phyloP scores from a whole-genome alignment of 2,113 vertebrate species.

The Platichthys stellatus region DNA sequence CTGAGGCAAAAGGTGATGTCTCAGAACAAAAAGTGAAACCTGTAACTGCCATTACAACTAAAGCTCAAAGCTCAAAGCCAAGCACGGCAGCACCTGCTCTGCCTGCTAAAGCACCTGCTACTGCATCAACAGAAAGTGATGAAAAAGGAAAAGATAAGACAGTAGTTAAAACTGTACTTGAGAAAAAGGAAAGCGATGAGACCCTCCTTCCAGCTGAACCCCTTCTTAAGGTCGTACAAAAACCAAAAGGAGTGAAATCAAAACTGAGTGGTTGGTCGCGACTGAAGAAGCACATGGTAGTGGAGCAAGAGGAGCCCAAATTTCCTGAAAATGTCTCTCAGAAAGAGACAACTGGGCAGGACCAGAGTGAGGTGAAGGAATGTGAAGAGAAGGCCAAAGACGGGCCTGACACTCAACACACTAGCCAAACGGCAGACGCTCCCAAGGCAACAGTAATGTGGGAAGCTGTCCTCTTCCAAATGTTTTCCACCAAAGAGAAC shows the following conservation, averaged over 20 bases:
- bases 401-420: conserved; percentile 31
- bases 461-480: conserved; percentile 92
- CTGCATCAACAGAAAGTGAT: conserved; percentile 34
- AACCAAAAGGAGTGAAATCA: conserved; percentile 76
- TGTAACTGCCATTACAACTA: conserved; percentile 19
- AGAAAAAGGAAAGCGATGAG: conserved; percentile 48
- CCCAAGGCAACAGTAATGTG: conserved; percentile 89
- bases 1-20: conserved; percentile 23
- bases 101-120: conserved; percentile 18
- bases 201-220: conserved; percentile 55
- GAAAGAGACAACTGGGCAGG: conserved; percentile 41
- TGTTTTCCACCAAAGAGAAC: conserved; percentile 84
- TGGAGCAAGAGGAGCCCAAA: conserved; percentile 82
- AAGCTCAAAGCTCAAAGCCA: conserved; percentile 22
- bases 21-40: conserved; percentile 43
- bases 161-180: conserved; percentile 23
- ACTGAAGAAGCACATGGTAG: conserved; percentile 91
- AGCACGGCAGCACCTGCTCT: conserved; percentile 4
- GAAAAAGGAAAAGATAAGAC: conserved; percentile 47
- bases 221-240: conserved; percentile 62
- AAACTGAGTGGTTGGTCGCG: conserved; percentile 87
- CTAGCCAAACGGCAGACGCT: conserved; percentile 56
- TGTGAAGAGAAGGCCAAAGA: conserved; percentile 9
- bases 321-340: conserved; percentile 70
- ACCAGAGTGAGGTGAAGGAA: conserved; percentile 33